Base-by-base conservation (phyloP, 2,797 vertebrate genomes). In the Sebastes steindachneri region DNA sequence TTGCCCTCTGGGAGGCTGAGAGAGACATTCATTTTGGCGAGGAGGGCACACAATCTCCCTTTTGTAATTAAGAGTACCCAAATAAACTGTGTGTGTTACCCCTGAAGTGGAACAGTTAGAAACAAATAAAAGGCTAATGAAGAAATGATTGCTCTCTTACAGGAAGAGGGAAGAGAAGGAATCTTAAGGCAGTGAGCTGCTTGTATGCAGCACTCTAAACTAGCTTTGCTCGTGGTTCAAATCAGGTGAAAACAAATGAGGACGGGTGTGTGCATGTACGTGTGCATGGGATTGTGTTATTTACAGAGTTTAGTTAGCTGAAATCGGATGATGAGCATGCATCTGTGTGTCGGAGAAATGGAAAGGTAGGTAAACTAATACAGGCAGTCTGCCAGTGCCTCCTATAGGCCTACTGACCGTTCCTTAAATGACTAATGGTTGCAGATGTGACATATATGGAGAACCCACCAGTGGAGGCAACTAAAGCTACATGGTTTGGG, bases 1-100 rank as follows among this genome's bases (percentile, higher is more conserved):
- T 80, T 92, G 93, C 94, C 95, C 95, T 96, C 91, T 91, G 96
- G 95, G 95, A 94, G 88, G 68, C 71, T 35, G 85, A 76, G 91
- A 84, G 86, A 93, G 88, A 87, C 89, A 89, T 93, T 94, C 88
- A 93, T 95, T 93, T 92, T 71, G 77, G 89, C 84, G 90, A 92
- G 84, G 86, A 89, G 86, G 86, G 90, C 91, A 88, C 82, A 87
- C 88, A 69, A 91, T 93, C 93, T 95, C 94, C 95, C 93, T 92
- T 95, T 94, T 95, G 94, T 96, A 96, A 96, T 96, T 96, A 96
- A 96, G 96, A 96, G 95, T 92, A 94, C 93, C 95, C 94, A 96
- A 96, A 96, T 96, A 95, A 96, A 95, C 95, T 95, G 92, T 88
- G 92, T 88, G 79, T 90, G 88, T 93, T 95, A 95, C 92, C 94